Evolutionary conservation across 2,888 invertebrate species (phyloP), one percentile per base, ranked within the genome.

Genomic region (Pandemis corylana): DNA sequence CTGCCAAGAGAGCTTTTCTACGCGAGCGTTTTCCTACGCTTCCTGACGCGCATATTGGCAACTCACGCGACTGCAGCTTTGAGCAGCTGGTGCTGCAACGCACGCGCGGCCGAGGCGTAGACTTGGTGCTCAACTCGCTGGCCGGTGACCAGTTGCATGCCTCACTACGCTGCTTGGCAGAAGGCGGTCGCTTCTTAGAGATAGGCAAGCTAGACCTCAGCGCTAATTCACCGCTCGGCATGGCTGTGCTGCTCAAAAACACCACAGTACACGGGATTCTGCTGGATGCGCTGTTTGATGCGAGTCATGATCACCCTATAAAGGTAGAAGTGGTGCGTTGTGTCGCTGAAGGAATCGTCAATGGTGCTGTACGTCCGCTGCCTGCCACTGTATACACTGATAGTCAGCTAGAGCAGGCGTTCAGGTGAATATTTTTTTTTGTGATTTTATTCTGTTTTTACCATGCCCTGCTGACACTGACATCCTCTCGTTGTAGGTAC

Each of bases 231-330:
- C 94, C 96, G 13, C 92, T 98, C 90, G 99, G 99, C 71, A 99
- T 99, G 99, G 96, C 98, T 0, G 90, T 99, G 28, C 99, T 99
- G 95, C 93, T 99, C 83, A 99, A 98, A 90, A 99, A 99, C 90
- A 97, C 98, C 15, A 97, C 98, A n/a, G 99, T 99, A 96, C 99
- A 99, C 92, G 99, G 99, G 80, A 99, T 99, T 84, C 95, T 99
- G 53, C 94, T 99, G 84, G 99, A 99, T 93, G 97, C 98, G 59
- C 95, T 99, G 76, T 98, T 99, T 95, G 98, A 97, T 80, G 95
- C 95, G 69, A 95, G 95, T 76, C 94, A 94, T 65, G 84, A 84
- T 63, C 63, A 84, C 84, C 94, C 95, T 72, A 97, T 98, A 75
- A 97, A 97, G 91, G 92, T 91, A 78, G 96, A 96, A 81, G 97